Base-by-base conservation (phyloP, 23 tunicate species). In the Phallusia fumigata region DNA sequence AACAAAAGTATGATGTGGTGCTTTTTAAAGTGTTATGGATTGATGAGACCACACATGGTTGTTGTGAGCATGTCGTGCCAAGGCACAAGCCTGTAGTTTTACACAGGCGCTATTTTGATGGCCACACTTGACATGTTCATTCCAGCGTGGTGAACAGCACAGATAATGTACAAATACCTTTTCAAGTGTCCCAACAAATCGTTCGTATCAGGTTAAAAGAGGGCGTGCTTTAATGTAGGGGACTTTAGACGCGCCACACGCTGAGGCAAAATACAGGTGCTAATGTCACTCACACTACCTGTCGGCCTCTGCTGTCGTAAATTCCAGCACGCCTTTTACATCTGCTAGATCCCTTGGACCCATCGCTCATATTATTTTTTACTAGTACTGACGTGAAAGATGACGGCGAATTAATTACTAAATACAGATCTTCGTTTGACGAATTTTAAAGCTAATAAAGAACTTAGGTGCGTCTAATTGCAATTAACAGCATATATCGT, bases 161-260 rank as follows among this genome's bases (percentile, higher is more conserved):
- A 24, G 69, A 58, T 58, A 58, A 58, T 58, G 16, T 58, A 58
- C 69, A 21, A 58, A 58, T 58, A 58, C 26, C 69, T 58, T 58
- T 24, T 58, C 69, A 58, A 58, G 69, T 58, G 69, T 22, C 47
- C 13, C 69, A 21, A 58, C 69, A 58, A 58, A 58, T 58, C 28
- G 28, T 58, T 58, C 69, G 69, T 58, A 16, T 58, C 69, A 58
- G 69, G 2, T 58, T 58, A 58, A 58, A 58, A 58, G 69, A 21
- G 69, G 69, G 28, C 26, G 26, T 13, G 69, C 28, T 58, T 58
- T 40, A 24, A 22, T 22, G 69, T 16, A 58, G 69, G 28, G 13
- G 69, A 24, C 28, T 58, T 24, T 24, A 21, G 26, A 24, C 69
- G 28, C 69, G 69, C 69, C 69, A 24, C 69, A 58, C 69, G 69